Evolutionary conservation across 2,888 invertebrate species (phyloP), one percentile per base, ranked within the genome.

Genomic region (Macrophya alboannulata): DNA sequence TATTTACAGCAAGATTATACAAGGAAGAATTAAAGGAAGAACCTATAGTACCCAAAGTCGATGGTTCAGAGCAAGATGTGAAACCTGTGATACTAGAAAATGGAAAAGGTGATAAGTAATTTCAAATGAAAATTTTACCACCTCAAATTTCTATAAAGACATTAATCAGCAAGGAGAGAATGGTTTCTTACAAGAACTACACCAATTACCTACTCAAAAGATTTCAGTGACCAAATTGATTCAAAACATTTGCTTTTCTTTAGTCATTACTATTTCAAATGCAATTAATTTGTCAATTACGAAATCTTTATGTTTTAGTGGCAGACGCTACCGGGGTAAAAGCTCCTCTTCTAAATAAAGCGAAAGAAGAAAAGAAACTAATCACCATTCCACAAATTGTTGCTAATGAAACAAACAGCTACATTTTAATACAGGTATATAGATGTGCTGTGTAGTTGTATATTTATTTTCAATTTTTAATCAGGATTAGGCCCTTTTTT

Each of bases 391-490:
- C 90, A 21, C 89, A 93, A 85, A 87, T 92, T 59, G 87, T 92
- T n/a, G 92, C 92, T 86, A 90, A 88, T 84, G 90, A 91, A 86
- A 25, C 89, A 8, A 91, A 90, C 86, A 91, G 89, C 43, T 93
- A 92, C 85, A 88, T 93, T 74, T 88, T 93, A 84, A 88, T 93
- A 84, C 91, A 92, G 89, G 93, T 93, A 87, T 84, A 71, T 21
- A 84, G 51, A 59, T 45, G 17, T n/a, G 48, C 10, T 25, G 82
- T 74, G 4, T 12, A 45, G 48, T 77, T 71, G 62, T 25, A 72
- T 51, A 45, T 45, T 68, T 17, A 59, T 1, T 25, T 65, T 15
- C 45, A 72, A 43, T 40, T 77, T 40, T 43, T 62, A 0, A 37
- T 86, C 0, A 4, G 40, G 0, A 65, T 45, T 25, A 37, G 48